These are phyloP conservation scores for Sander lucioperca DNA, from an alignment of 2,113 vertebrate genomes.

Conservation along the genomic window DNA sequence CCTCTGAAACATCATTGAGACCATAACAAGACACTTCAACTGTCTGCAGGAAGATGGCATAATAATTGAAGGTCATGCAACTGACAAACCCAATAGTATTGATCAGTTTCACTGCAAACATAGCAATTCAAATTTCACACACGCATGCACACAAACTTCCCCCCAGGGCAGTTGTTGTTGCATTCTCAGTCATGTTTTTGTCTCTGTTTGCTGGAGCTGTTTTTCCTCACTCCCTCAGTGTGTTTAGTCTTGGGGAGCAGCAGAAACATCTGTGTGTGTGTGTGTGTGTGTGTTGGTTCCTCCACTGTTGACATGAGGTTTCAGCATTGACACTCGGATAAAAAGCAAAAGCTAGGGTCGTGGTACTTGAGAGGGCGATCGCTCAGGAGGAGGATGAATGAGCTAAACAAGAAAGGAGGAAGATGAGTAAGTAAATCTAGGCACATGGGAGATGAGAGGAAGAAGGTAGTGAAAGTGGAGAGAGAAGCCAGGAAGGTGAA, in stretches of 20 bases:
- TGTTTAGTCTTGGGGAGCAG: constrained; percentile 70
- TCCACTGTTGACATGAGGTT: constrained; percentile 11
- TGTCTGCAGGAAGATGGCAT: neutral
- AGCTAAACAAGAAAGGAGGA: neutral
- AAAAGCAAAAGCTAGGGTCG: constrained; percentile 22
- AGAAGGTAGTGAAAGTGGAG: neutral
- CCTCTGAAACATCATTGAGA: neutral
- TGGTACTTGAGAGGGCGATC: neutral
- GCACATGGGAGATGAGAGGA: neutral
- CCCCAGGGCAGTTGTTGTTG: constrained; percentile 34
- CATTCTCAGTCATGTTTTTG: constrained; percentile 46
- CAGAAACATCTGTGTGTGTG: constrained; percentile 52
- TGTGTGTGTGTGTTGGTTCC: constrained; percentile 33
- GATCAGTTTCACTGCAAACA: neutral
- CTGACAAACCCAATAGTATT: neutral
- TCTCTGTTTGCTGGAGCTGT: constrained; percentile 27
- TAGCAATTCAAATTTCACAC: neutral
- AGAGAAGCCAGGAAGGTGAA: constrained; percentile 37
- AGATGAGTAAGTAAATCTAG: neutral
- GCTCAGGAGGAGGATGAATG: neutral
- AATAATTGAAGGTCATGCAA: neutral
- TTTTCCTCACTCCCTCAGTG: constrained; percentile 26
- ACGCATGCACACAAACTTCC: neutral
- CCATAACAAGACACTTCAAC: neutral
- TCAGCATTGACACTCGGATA: constrained; percentile 39